A percentile compares a stretch with the other conserved stretches of the same genome.
Conservation (phyloP, 2,888 invertebrate species). For the Schrankia costaestrigalis region DNA sequence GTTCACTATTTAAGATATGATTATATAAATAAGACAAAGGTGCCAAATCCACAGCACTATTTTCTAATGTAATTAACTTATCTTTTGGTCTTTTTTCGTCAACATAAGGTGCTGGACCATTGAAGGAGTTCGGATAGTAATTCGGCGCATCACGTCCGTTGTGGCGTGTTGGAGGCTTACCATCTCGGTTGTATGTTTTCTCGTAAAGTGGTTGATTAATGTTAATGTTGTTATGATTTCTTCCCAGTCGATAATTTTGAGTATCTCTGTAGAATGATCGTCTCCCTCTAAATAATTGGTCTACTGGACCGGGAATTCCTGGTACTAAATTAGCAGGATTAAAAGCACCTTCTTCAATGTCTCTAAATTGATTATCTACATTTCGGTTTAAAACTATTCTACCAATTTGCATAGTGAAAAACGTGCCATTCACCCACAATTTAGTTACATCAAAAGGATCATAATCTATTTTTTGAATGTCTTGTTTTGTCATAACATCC, state of each 20-base stretch:
- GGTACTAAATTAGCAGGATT: conserved; percentile 50
- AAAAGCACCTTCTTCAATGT: conserved; percentile 75
- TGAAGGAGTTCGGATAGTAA: conserved; percentile 44
- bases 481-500: conserved; percentile 59
- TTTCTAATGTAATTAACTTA: conserved; percentile 7
- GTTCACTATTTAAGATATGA: conserved; percentile 11
- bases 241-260: conserved; percentile 56
- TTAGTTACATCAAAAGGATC: conserved; percentile 73
- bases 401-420: conserved; percentile 72
- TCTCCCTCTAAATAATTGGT: conserved; percentile 74
- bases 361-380: conserved; percentile 71
- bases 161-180: conserved; percentile 29
- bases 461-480: conserved; percentile 53
- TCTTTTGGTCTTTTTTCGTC: conserved; percentile 24
- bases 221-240: conserved; percentile 37
- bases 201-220: conserved; percentile 36
- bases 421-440: conserved; percentile 65
- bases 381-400: conserved; percentile 69
- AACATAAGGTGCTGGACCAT: conserved; percentile 40
- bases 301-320: conserved; percentile 76
- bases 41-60: conserved; percentile 15
- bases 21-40: conserved; percentile 16
- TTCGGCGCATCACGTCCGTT: conserved; percentile 39
- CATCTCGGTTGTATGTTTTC: conserved; percentile 38
- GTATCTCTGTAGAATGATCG: conserved; percentile 77